Base-by-base conservation (phyloP, 2,113 vertebrate species). In the Melanerpes aurifrons region DNA sequence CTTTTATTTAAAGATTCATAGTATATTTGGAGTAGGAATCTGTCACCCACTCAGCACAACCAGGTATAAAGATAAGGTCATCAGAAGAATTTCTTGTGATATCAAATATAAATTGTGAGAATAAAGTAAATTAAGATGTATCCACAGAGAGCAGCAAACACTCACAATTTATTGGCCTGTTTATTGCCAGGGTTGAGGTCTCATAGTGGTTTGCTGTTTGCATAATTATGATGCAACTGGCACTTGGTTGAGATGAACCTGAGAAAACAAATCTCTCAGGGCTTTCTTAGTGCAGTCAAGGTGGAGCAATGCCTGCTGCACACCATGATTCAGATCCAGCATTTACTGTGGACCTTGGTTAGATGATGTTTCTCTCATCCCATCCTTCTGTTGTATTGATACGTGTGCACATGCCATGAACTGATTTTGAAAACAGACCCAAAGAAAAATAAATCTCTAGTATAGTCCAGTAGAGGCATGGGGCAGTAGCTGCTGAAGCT, bases 301-400 rank as follows among this genome's bases (percentile, higher is more conserved):
- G 32, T 32, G 32, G 48, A 87, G 32, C 8, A 15, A 4, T 32
- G 31, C 8, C 32, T 70, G 29, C 54, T 77, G 37, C 40, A 16
- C 56, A 10, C 56, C 0, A 0, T 3, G 26, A 22, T 59, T 50
- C 50, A 37, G 26, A 10, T 35, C 50, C 79, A 43, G 1, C 0
- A 0, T 61, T 70, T 63, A 54, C 48, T 13, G 0, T 0, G 15
- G 24, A 40, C 50, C 48, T 73, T 63, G 14, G 20, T 47, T 68
- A 26, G 48, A 4, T 26, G 25, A 16, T 9, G 2, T 63, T 84
- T 47, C 47, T 90, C 9, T 63, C n/a, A 35, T 88, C 28, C 3
- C 0, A 0, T 72, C 69, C 43, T 86, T 79, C 74, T 29, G 0
- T 3, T 11, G 54, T 25, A 29, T 24, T 62, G 26, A 12, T 32